phyloP scores from a whole-genome alignment of 2,113 vertebrate genomes.

The Dipodomys ordii region DNA sequence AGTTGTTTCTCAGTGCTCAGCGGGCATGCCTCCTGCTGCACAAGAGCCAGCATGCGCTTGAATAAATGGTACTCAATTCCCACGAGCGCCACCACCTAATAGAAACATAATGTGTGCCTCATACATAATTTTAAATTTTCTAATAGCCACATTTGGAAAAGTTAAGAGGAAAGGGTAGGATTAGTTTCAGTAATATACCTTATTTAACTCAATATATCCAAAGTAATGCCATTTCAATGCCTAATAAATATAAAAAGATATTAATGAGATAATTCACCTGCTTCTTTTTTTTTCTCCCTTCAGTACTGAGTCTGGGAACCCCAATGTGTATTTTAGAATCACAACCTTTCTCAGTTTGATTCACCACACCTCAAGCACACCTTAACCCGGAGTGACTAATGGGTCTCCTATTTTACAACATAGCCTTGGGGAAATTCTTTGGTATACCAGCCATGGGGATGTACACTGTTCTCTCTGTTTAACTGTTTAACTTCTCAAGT shows the following conservation, averaged over 20 bases:
- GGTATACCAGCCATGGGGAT: background rate
- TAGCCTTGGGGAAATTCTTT: background rate
- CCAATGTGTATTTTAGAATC: background rate
- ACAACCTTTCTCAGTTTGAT: background rate
- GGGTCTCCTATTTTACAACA: fast-evolving
- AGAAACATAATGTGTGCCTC: constrained; percentile 6
- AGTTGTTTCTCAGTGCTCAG: background rate
- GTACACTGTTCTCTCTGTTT: background rate
- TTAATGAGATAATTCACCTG: constrained; percentile 2
- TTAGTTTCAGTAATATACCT: constrained; percentile 3
- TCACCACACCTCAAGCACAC: fast-evolving
- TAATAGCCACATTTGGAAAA: constrained; percentile 32
- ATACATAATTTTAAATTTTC: background rate
- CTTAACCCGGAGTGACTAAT: fast-evolving
- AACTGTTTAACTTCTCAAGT: background rate
- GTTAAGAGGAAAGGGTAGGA: constrained; percentile 8
- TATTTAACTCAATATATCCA: constrained; percentile 17
- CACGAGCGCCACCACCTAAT: background rate
- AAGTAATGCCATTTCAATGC: constrained; percentile 47
- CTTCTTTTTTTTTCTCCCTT: background rate
- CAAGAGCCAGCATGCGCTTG: background rate
- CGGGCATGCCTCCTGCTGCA: background rate
- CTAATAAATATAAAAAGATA: constrained; percentile 26
- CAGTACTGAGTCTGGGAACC: background rate
- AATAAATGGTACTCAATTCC: background rate